A percentile compares a stretch with the other conserved stretches of the same genome.
Conservation (phyloP, 2,888 invertebrate genomes). For the Macrophya annulata region DNA sequence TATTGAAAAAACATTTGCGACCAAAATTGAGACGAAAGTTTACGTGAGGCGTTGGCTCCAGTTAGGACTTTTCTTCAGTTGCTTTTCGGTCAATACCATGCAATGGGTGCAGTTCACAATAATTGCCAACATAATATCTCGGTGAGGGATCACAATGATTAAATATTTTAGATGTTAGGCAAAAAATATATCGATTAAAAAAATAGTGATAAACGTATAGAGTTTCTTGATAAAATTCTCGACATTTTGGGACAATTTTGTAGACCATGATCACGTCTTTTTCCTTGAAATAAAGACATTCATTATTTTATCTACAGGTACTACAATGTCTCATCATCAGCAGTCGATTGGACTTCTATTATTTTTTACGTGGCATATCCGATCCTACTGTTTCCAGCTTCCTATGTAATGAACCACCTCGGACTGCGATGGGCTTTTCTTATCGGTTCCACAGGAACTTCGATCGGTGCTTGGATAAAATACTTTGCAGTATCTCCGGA, state of each 20-base stretch:
- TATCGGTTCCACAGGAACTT: conserved; percentile 60
- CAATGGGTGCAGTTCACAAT: conserved; percentile 14
- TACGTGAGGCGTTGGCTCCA: conserved; percentile 26
- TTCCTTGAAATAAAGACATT: neutral
- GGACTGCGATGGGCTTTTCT: conserved; percentile 71
- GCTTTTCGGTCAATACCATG: neutral
- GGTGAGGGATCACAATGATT: neutral
- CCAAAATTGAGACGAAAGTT: neutral
- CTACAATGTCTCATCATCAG: conserved; percentile 68
- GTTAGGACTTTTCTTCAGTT: neutral
- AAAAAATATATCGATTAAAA: neutral
- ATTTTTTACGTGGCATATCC: conserved; percentile 84
- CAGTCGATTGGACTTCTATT: conserved; percentile 84
- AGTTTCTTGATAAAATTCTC: neutral
- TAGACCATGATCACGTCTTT: neutral
- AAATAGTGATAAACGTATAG: neutral
- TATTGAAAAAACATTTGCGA: neutral
- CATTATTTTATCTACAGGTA: conserved; percentile 63
- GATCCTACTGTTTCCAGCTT: conserved; percentile 84
- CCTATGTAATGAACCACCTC: conserved; percentile 70
- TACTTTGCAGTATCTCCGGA: conserved; percentile 58
- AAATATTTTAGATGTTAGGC: neutral
- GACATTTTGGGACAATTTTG: neutral
- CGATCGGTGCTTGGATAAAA: conserved; percentile 63
- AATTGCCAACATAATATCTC: conserved; percentile 3